A percentile compares a stretch with the other conserved stretches of the same genome.
These are phyloP conservation scores for Lepidothrix coronata DNA, from an alignment of 2,113 vertebrate species.

Conservation along the genomic window DNA sequence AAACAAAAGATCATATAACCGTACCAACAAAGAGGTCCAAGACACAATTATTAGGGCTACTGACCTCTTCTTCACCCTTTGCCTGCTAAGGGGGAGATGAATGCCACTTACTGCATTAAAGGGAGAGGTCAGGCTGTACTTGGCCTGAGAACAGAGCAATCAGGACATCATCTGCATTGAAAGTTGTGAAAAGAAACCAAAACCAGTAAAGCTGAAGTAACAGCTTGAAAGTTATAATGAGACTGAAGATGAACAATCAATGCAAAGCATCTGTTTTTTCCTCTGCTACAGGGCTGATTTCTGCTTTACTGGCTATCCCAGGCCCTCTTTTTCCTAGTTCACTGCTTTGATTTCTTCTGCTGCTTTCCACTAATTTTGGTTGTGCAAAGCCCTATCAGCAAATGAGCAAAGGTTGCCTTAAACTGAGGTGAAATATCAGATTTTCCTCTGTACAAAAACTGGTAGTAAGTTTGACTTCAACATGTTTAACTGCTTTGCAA, in stretches of 20 bases:
- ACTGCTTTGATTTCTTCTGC: background rate
- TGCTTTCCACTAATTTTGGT: background rate
- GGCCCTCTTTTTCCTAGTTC: background rate
- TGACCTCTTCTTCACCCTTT: constrained; percentile 35
- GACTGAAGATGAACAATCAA: background rate
- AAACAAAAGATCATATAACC: constrained; percentile 23
- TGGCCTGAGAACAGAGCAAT: constrained; percentile 10
- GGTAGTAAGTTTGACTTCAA: background rate
- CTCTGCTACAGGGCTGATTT: background rate
- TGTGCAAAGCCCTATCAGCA: background rate
- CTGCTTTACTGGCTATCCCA: background rate
- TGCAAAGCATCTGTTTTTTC: background rate
- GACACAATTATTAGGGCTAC: background rate
- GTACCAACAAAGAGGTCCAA: constrained; percentile 7
- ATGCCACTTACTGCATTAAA: background rate
- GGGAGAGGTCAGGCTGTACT: background rate
- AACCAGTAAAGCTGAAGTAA: constrained; percentile 6
- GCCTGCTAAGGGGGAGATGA: background rate
- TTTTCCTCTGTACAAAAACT: background rate
- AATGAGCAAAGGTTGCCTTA: background rate
- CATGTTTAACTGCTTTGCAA: background rate
- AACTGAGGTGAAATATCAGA: background rate
- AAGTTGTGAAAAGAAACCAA: background rate
- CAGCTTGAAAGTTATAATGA: constrained; percentile 15
- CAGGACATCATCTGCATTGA: background rate